Evolutionary conservation across 2,888 invertebrate species (phyloP), one percentile per base, ranked within the genome.

Genomic region (Pardosa pseudoannulata): DNA sequence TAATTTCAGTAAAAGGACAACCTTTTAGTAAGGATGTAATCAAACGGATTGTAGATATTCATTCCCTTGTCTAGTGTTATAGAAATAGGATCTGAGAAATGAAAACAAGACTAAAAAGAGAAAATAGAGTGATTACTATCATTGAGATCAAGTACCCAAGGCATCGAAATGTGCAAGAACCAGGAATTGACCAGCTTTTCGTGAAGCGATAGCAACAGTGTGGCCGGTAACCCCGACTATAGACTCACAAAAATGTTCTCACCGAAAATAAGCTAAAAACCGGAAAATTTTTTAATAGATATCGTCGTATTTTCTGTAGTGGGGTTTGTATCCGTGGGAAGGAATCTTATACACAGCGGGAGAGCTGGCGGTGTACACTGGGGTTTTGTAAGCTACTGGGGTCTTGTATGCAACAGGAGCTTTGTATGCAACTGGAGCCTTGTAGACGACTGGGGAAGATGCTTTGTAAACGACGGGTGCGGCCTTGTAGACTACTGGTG

Each of bases 301-400:
- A 62, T 87, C 86, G 67, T 87, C 86, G 27, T 87, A 87, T 62
- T 87, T 87, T 32, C 86, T 70, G 46, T 87, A 87, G 36, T 87
- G 86, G 41, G 86, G 86, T 39, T 87, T 87, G 75, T 87, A 87
- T 50, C 86, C 86, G 19, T 73, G 41, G 27, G 73, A 28, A 7
- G 73, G 73, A 0, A 73, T 11, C 31, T 73, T 73, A 56, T 70
- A 70, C 11, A 70, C 70, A n/a, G 29, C 41, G 11, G 70, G 70
- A 39, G 70, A 70, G 39, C 70, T 70, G 2, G 56, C 56, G 23
- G n/a, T 19, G 23, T 79, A 74, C 13, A 76, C 62, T 7, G 73
- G 79, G 67, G 71, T 65, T 13, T 78, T 76, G 76, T 76, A 78
- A 19, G 76, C 76, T 23, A 76, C 50, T 16, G 85, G 85, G 0